Percentiles rank a stretch among this genome's conserved stretches.
phyloP scores from a whole-genome alignment of 1,140 invertebrate species.

The Diploscapter pachys region DNA sequence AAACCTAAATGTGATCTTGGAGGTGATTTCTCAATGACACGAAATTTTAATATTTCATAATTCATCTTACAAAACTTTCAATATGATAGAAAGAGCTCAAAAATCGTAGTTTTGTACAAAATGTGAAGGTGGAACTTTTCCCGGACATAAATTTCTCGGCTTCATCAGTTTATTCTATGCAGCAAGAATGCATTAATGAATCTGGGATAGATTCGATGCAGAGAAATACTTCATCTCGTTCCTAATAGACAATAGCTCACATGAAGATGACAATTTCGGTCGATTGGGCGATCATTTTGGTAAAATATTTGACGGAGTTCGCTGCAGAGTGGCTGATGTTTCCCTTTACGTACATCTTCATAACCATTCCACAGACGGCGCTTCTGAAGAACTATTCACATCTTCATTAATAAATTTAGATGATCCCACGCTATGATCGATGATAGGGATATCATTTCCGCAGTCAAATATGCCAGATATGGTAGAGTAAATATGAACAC shows the following conservation, averaged over 20 bases:
- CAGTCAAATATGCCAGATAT: constrained; percentile 39
- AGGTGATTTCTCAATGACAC: too few species aligned
- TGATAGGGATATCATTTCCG: constrained; percentile 41
- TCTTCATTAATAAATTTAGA: not conserved
- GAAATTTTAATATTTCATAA: too few species aligned
- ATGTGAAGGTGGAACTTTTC: too few species aligned
- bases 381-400: constrained; percentile 63
- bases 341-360: constrained; percentile 97
- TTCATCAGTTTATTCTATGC: too few species aligned
- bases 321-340: constrained; percentile 96
- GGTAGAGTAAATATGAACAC: constrained; percentile 46
- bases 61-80: too few species aligned
- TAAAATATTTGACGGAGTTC: constrained; percentile 93
- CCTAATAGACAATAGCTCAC: constrained; percentile 49
- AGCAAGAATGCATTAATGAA: too few species aligned
- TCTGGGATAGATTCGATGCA: too few species aligned
- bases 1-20: constrained; percentile 64
- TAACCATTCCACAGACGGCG: constrained; percentile 93
- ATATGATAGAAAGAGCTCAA: too few species aligned
- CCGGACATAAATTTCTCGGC: too few species aligned
- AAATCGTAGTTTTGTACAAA: too few species aligned
- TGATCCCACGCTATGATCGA: constrained; percentile 39
- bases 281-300: constrained; percentile 79
- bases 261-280: constrained; percentile 98
- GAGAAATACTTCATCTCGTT: too few species aligned